These are phyloP conservation scores for Torymus texanus DNA, from an alignment of 2,888 invertebrate genomes.

Conservation along the genomic window DNA sequence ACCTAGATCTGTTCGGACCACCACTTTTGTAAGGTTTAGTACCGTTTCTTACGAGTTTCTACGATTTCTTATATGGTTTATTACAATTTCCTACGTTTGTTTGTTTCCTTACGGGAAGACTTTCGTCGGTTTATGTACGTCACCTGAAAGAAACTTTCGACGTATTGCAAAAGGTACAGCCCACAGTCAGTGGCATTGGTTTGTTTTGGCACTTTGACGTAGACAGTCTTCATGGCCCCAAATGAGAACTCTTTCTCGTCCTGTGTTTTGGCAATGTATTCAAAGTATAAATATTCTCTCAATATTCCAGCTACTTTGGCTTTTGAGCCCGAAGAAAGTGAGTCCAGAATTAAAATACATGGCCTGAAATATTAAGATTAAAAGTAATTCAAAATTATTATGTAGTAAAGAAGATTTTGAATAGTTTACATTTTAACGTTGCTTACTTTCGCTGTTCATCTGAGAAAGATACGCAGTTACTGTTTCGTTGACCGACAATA, in stretches of 20 bases:
- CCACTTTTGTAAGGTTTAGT: too few relatives aligned
- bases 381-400: neutral
- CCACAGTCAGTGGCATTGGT: conserved; percentile 49
- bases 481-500: neutral
- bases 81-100: too few relatives aligned
- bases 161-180: conserved; percentile 45
- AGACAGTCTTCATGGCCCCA: neutral
- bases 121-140: neutral
- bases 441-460: conserved; percentile 12
- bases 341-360: conserved; percentile 52
- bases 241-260: neutral
- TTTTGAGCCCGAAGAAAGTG: conserved; percentile 10
- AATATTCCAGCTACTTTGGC: conserved; percentile 1
- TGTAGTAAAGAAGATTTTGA: neutral
- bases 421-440: conserved; percentile 2
- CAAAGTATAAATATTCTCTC: conserved; percentile 32
- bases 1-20: too few relatives aligned
- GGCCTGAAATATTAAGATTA: conserved; percentile 7
- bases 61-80: too few relatives aligned
- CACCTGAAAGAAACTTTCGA: conserved; percentile 49
- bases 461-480: neutral
- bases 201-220: conserved; percentile 33
- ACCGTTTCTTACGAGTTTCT: too few relatives aligned
- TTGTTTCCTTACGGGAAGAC: too few relatives aligned
- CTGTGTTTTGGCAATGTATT: conserved; percentile 28